Conservation (phyloP, 2,888 invertebrate genomes). For the Sphaerophoria taeniata region DNA sequence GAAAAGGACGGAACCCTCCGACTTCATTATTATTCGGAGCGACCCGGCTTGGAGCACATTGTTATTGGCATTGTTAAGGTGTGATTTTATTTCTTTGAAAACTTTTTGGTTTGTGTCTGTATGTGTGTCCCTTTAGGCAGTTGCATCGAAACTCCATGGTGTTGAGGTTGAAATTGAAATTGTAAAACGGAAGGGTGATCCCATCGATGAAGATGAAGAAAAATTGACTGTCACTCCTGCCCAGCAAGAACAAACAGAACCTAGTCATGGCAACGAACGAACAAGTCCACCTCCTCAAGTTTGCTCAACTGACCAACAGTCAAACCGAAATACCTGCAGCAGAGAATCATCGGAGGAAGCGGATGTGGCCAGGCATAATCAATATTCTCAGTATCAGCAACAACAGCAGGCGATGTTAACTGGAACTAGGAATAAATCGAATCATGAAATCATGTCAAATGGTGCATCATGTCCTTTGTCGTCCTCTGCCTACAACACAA, state of each 20-base stretch:
- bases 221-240: slow-evolving; percentile 52
- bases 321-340: slow-evolving; percentile 42
- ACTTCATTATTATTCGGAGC: slow-evolving; percentile 97
- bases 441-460: slow-evolving; percentile 70
- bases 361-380: slow-evolving; percentile 48
- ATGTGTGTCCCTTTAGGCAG: slow-evolving; percentile 86
- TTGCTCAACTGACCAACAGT: slow-evolving; percentile 36
- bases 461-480: slow-evolving; percentile 70
- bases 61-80: slow-evolving; percentile 99
- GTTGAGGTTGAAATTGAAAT: slow-evolving; percentile 97
- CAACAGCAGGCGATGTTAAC: slow-evolving; percentile 23
- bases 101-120: not conserved
- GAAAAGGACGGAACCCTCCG: slow-evolving; percentile 95
- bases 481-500: slow-evolving; percentile 19
- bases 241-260: slow-evolving; percentile 71
- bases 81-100: slow-evolving; percentile 73
- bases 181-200: slow-evolving; percentile 92
- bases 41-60: slow-evolving; percentile 96
- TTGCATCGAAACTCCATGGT: slow-evolving; percentile 95
- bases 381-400: slow-evolving; percentile 61
- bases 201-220: slow-evolving; percentile 80
- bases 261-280: slow-evolving; percentile 77
- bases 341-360: slow-evolving; percentile 37
- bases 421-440: slow-evolving; percentile 70
- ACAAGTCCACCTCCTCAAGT: slow-evolving; percentile 53